Conservation (phyloP, 1,140 invertebrate species). For the Antheraea mylitta region DNA sequence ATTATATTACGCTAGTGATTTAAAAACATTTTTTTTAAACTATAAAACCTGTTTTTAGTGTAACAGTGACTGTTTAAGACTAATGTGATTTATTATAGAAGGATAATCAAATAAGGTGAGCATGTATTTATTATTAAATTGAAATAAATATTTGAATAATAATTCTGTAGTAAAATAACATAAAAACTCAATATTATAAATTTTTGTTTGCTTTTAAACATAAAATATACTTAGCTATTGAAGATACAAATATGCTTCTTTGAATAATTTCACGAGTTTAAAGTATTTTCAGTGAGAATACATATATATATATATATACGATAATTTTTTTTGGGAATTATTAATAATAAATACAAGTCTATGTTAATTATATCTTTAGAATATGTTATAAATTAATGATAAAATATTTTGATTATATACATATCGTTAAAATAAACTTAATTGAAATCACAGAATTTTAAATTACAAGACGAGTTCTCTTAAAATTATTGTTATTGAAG, state of each 20-base stretch:
- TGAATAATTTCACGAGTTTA: neutral
- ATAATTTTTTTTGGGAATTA: no score
- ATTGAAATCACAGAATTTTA: no score
- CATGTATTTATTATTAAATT: neutral
- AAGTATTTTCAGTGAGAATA: neutral
- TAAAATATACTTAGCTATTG: neutral
- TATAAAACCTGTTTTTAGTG: neutral
- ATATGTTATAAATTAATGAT: no score
- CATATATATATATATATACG: no score
- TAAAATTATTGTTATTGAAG: no score
- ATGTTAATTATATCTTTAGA: no score
- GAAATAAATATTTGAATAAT: neutral
- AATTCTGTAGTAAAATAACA: neutral
- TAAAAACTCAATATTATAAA: neutral
- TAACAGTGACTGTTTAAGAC: constrained; percentile 3
- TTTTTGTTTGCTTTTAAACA: neutral
- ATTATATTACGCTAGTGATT: constrained; percentile 21
- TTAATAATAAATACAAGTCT: no score
- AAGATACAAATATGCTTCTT: no score
- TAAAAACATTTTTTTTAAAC: constrained; percentile 31
- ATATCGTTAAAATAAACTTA: no score
- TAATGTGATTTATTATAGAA: constrained; percentile 14
- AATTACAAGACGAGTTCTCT: no score
- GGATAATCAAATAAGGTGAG: constrained; percentile 20
- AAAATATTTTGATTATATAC: no score